Conservation (phyloP, 2,888 invertebrate genomes). For the Rhabditophanes sp. region DNA sequence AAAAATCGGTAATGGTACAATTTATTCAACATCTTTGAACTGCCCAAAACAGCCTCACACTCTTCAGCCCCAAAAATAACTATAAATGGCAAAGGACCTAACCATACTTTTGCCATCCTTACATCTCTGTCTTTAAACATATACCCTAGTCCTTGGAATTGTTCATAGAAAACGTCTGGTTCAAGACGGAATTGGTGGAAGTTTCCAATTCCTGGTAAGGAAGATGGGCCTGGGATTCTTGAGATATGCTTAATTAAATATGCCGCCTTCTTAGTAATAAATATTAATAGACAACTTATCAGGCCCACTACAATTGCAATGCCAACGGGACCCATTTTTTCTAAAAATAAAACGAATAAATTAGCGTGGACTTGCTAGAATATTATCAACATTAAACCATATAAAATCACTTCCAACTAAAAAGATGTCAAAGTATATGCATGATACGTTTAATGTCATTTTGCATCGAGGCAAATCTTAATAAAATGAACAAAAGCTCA, state of each 20-base stretch:
- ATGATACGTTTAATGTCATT: no score
- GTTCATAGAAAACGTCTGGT: slow-evolving; percentile 43
- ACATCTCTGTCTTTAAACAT: slow-evolving; percentile 26
- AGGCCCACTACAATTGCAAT: slow-evolving; percentile 9
- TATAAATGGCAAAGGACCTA: slow-evolving; percentile 35
- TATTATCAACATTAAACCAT: no score
- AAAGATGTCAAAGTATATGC: no score
- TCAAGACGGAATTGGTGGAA: slow-evolving; percentile 36
- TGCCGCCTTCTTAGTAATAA: slow-evolving; percentile 11
- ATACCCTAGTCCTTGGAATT: slow-evolving; percentile 38
- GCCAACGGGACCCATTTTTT: slow-evolving; percentile 15
- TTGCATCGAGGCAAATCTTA: no score
- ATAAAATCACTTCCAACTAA: no score
- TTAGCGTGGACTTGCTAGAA: no score
- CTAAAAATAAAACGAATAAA: slow-evolving; percentile 2
- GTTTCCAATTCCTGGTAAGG: slow-evolving; percentile 33
- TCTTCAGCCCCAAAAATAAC: slow-evolving; percentile 43
- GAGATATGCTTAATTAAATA: slow-evolving; percentile 18
- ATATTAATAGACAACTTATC: slow-evolving; percentile 9
- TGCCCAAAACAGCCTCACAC: slow-evolving; percentile 41
- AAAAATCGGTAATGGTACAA: slow-evolving; percentile 47
- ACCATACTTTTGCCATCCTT: slow-evolving; percentile 32
- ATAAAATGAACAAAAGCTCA: no score
- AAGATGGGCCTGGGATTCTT: slow-evolving; percentile 32
- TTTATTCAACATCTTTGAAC: slow-evolving; percentile 45